These are phyloP conservation scores for Nothoprocta pentlandii DNA, from an alignment of 2,113 vertebrate species.

Conservation along the genomic window DNA sequence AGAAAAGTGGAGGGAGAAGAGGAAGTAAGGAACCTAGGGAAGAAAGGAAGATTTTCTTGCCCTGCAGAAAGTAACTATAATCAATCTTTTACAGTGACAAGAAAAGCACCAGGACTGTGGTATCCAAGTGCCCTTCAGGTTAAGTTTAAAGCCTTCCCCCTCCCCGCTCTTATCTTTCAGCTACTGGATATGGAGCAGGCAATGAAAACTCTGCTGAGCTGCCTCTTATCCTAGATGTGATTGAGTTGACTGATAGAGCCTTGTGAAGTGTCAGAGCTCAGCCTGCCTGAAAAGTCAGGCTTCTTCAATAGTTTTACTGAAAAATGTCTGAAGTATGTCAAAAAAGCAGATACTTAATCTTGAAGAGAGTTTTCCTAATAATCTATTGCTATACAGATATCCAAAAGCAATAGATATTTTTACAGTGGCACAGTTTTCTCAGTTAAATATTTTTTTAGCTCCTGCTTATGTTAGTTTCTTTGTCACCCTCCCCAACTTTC, in stretches of 20 bases:
- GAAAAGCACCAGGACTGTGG: not conserved
- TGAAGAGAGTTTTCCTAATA: not conserved
- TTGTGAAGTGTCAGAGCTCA: not conserved
- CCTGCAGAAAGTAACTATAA: not conserved
- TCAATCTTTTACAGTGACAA: not conserved
- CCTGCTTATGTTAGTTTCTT: not conserved
- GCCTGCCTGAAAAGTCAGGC: not conserved
- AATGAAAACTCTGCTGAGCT: not conserved
- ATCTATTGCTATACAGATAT: not conserved
- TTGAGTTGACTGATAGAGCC: not conserved
- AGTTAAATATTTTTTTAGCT: not conserved
- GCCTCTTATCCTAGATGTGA: not conserved
- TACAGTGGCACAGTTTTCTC: not conserved
- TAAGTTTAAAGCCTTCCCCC: not conserved
- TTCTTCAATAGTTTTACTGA: not conserved
- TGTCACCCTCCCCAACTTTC: not conserved
- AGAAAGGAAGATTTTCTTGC: not conserved
- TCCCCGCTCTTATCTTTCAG: not conserved
- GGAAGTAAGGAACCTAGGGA: not conserved
- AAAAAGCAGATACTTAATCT: not conserved
- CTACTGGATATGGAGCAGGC: not conserved
- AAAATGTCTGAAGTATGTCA: not conserved
- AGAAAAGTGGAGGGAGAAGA: not conserved
- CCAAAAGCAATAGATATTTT: accelerated
- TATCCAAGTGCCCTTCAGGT: not conserved